Evolutionary conservation across 2,113 vertebrate species (phyloP).

Genomic region (Monarcha castaneiventris): DNA sequence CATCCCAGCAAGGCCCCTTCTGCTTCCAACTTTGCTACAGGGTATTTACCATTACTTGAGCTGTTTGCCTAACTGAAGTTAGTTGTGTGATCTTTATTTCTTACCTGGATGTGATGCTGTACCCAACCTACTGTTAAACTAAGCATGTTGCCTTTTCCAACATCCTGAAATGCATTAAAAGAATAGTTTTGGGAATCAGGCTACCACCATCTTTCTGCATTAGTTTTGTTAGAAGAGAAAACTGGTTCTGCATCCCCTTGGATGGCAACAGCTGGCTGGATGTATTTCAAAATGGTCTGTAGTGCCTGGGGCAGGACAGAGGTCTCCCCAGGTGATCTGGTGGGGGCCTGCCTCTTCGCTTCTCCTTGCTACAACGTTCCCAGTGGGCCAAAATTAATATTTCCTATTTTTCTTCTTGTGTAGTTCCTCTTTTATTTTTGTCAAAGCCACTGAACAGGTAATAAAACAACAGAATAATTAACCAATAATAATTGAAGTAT

Average conservation of each 20-base stretch:
- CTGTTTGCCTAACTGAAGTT: neutral
- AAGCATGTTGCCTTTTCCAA: neutral
- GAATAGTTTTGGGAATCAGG: neutral
- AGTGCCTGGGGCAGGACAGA: neutral
- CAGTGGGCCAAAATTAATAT: neutral
- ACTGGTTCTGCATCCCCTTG: neutral
- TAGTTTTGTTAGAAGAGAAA: neutral
- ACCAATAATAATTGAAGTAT: constrained; percentile 20
- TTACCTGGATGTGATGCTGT: neutral
- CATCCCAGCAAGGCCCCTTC: neutral
- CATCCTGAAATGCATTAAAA: neutral
- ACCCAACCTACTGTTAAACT: neutral
- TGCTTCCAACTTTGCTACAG: neutral
- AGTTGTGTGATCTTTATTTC: neutral
- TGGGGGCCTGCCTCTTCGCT: neutral
- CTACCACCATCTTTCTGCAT: neutral
- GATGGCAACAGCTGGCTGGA: neutral
- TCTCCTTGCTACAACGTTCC: neutral
- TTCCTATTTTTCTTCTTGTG: neutral
- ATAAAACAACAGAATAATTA: constrained; percentile 34
- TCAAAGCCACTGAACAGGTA: constrained; percentile 20
- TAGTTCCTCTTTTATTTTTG: neutral
- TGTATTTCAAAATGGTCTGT: neutral
- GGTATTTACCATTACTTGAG: neutral
- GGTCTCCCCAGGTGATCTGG: neutral